Percentiles rank a stretch among this genome's conserved stretches.
These are phyloP conservation scores for Odontomachus brunneus DNA, from an alignment of 1,140 invertebrate species.

Conservation along the genomic window DNA sequence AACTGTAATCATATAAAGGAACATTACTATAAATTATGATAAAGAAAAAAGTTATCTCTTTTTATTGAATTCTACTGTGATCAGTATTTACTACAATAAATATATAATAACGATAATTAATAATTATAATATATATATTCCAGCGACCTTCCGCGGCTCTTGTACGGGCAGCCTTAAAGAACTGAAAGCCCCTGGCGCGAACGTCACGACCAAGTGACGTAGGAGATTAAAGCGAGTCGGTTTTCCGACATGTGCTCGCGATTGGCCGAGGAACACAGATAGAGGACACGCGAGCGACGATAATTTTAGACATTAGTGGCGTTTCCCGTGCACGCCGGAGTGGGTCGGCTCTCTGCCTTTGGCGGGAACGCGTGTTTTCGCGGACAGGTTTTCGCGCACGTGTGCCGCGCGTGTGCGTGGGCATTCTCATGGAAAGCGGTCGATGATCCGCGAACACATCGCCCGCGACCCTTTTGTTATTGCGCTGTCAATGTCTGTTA, in stretches of 20 bases:
- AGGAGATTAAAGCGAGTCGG: slow-evolving; percentile 7
- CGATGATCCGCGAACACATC: slow-evolving; percentile 45
- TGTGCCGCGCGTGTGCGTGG: background rate
- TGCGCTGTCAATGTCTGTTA: slow-evolving; percentile 40
- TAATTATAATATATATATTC: no score
- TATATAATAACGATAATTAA: no score
- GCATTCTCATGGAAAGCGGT: slow-evolving; percentile 41
- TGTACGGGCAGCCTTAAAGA: background rate
- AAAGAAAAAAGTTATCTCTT: no score
- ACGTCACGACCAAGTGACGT: background rate
- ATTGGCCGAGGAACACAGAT: slow-evolving; percentile 17
- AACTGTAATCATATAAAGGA: no score
- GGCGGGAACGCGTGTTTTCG: slow-evolving; percentile 18
- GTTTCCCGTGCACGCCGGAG: slow-evolving; percentile 5
- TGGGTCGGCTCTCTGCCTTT: slow-evolving; percentile 14
- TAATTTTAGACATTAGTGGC: slow-evolving; percentile 42
- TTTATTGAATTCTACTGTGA: no score
- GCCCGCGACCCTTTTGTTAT: slow-evolving; percentile 38
- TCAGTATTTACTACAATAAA: no score
- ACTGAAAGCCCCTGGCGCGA: background rate
- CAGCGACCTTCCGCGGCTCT: background rate
- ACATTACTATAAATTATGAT: no score
- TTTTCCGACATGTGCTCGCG: background rate
- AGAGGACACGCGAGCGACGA: slow-evolving; percentile 17
- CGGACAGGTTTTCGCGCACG: no score